phyloP scores from a whole-genome alignment of 2,113 vertebrate genomes.

The Anarrhichthys ocellatus region DNA sequence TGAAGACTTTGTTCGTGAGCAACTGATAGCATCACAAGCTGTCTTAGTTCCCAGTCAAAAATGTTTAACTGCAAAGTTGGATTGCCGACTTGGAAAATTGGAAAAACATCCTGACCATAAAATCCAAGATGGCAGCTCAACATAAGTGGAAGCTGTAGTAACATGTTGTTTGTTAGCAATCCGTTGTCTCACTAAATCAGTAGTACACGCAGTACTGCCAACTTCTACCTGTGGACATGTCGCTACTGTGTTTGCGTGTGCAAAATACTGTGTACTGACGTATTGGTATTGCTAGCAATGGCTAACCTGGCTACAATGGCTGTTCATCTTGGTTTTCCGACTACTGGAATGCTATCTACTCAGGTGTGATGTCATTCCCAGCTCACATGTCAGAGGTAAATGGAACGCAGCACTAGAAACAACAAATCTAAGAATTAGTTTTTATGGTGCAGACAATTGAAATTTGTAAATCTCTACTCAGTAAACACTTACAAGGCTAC shows the following conservation, averaged over 20 bases:
- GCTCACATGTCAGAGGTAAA: neutral
- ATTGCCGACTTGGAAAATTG: neutral
- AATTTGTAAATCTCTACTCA: neutral
- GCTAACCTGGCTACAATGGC: neutral
- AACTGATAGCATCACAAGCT: slow-evolving; percentile 2
- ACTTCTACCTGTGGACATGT: neutral
- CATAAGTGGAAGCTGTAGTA: neutral
- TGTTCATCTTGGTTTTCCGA: neutral
- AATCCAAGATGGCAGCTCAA: neutral
- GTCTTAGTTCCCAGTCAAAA: neutral
- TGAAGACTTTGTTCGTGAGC: neutral
- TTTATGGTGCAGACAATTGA: neutral
- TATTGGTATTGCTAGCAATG: neutral
- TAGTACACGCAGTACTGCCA: neutral
- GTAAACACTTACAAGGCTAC: no score
- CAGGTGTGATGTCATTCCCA: neutral
- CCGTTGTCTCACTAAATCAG: neutral
- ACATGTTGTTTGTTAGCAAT: neutral
- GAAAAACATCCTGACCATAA: neutral
- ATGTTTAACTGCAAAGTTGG: neutral
- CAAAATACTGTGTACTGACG: neutral
- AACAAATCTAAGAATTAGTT: neutral
- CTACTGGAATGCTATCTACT: neutral
- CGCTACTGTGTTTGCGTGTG: neutral
- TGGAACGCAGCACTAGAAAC: neutral